These are phyloP conservation scores for Orbicella faveolata DNA, from an alignment of 64 coral and sea anemone species.

Conservation along the genomic window DNA sequence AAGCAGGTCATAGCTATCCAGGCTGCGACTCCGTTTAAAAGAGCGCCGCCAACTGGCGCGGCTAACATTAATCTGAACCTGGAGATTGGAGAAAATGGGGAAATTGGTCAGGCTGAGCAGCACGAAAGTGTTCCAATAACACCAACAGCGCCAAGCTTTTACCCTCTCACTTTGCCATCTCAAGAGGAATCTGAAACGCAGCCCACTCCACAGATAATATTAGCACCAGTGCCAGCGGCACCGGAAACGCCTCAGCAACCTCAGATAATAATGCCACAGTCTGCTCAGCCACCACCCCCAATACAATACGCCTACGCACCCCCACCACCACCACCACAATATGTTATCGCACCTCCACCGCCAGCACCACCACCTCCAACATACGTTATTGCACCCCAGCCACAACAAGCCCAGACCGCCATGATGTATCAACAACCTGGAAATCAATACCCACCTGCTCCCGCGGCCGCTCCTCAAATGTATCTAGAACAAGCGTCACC, in stretches of 20 bases:
- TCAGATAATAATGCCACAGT: conserved; percentile 10
- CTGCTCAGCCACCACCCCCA: conserved; percentile 1
- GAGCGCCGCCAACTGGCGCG: neutral
- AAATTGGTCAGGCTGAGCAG: neutral
- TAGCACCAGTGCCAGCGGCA: neutral
- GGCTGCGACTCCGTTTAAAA: conserved; percentile 6
- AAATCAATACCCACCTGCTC: neutral
- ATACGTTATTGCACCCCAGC: neutral
- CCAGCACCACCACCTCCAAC: neutral
- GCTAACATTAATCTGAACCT: conserved; percentile 38
- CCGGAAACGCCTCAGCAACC: conserved; percentile 1
- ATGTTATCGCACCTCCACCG: neutral
- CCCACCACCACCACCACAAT: neutral
- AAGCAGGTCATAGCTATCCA: conserved; percentile 9
- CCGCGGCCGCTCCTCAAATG: neutral
- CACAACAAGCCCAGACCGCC: neutral
- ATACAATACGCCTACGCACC: neutral
- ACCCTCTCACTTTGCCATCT: neutral
- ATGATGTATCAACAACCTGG: neutral
- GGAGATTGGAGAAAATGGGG: neutral
- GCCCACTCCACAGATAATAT: conserved; percentile 16
- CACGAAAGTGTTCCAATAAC: neutral
- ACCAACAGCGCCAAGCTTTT: neutral
- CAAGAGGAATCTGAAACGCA: neutral
- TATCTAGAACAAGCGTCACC: neutral